Conservation (phyloP, 2,113 vertebrate species). For the Bettongia penicillata region DNA sequence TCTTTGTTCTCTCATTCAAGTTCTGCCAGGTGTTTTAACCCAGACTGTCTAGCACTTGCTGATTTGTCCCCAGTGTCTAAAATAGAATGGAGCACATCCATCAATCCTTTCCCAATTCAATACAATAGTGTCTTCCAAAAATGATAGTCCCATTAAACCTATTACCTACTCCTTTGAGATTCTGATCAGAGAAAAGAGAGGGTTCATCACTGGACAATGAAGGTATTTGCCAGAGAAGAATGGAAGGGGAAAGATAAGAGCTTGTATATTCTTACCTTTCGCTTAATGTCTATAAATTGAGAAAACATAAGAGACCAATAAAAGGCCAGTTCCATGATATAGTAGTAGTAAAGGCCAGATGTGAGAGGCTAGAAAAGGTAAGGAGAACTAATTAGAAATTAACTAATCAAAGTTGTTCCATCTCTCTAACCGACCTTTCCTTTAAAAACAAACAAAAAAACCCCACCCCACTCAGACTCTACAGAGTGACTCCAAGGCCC, state of each 20-base stretch:
- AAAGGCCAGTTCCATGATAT: slow-evolving; percentile 93
- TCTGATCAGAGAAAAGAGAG: slow-evolving; percentile 1
- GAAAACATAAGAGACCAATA: slow-evolving; percentile 99
- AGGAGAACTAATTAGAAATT: slow-evolving; percentile 68
- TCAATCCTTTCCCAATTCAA: slow-evolving; percentile 42
- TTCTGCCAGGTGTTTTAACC: not conserved
- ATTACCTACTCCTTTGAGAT: slow-evolving; percentile 17
- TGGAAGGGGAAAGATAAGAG: not conserved
- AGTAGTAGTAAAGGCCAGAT: slow-evolving; percentile 92
- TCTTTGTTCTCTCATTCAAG: not conserved
- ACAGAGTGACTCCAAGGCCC: slow-evolving; percentile 3
- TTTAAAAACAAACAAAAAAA: not conserved
- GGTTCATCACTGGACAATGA: slow-evolving; percentile 20
- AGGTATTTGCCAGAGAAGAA: slow-evolving; percentile 15
- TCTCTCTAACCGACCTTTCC: slow-evolving; percentile 6
- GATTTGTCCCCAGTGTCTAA: not conserved
- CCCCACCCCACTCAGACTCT: not conserved
- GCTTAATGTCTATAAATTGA: slow-evolving; percentile 98
- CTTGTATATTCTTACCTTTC: slow-evolving; percentile 91
- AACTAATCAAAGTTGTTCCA: slow-evolving; percentile 23
- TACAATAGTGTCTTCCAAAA: not conserved
- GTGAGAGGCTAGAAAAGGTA: slow-evolving; percentile 89
- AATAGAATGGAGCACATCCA: not conserved
- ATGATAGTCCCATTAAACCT: slow-evolving; percentile 8
- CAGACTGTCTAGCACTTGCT: not conserved